These are phyloP conservation scores for Diaprepes abbreviatus DNA, from an alignment of 2,888 invertebrate species.

Conservation along the genomic window DNA sequence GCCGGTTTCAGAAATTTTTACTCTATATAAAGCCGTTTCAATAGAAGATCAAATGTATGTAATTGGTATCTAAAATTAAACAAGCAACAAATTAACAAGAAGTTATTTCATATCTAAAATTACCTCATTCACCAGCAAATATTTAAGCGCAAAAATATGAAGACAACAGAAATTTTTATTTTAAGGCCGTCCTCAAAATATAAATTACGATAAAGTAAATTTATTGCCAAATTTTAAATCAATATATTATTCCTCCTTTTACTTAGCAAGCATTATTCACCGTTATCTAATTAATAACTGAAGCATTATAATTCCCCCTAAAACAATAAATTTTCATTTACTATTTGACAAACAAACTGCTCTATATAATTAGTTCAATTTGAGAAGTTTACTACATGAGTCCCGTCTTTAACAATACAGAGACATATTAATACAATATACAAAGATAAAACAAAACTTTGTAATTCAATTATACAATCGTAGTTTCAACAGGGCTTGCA, in stretches of 20 bases:
- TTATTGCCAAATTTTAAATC: slow-evolving; percentile 8
- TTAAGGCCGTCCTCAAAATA: background rate
- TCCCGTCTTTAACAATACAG: slow-evolving; percentile 48
- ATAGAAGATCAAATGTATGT: too few relatives aligned
- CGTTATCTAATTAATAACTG: slow-evolving; percentile 3
- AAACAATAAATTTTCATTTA: slow-evolving; percentile 55
- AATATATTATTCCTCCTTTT: slow-evolving; percentile 13
- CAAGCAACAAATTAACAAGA: too few relatives aligned
- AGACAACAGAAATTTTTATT: background rate
- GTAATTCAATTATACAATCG: slow-evolving; percentile 44
- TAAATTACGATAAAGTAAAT: slow-evolving; percentile 1
- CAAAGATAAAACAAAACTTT: slow-evolving; percentile 49
- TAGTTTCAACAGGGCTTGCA: slow-evolving; percentile 35
- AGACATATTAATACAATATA: slow-evolving; percentile 49
- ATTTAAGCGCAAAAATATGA: background rate
- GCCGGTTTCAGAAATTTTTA: too few relatives aligned
- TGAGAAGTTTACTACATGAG: slow-evolving; percentile 46
- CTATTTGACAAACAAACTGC: slow-evolving; percentile 53
- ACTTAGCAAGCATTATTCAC: slow-evolving; percentile 12
- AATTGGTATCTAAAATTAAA: too few relatives aligned
- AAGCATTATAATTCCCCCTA: slow-evolving; percentile 17
- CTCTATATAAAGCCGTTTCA: too few relatives aligned
- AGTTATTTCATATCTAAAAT: too few relatives aligned
- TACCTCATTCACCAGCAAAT: too few relatives aligned
- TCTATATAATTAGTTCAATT: slow-evolving; percentile 55